Base-by-base conservation (phyloP, 2,888 invertebrate genomes). In the Zootermopsis nevadensis region DNA sequence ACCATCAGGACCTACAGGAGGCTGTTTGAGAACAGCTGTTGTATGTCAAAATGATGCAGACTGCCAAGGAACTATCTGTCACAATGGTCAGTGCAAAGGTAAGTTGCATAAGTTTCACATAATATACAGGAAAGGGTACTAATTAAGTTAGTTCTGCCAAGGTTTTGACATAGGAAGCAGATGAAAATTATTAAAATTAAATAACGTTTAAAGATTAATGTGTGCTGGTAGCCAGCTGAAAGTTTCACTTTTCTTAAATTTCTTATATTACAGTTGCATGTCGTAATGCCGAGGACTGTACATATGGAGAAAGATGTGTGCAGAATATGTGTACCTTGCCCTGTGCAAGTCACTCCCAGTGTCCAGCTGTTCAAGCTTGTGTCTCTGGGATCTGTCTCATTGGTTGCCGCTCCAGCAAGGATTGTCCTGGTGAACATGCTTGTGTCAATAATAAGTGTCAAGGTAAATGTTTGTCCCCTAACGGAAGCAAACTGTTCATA, bases 381-480 rank as follows among this genome's bases (percentile, higher is more conserved):
- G 91, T 95, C 24, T 93, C 92, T 85, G 96, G 95, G 10, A 92
- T 94, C 84, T 98, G 98, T 88, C 90, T 94, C 3, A 91, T 97
- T 83, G 98, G 98, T 33, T 98, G 98, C 88, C 93, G 97, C 87
- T 94, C 93, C 86, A 96, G 96, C 88, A 94, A 93, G 87, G 95
- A 97, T 87, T 98, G 98, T 88, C 91, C 92, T 0, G 91, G 91
- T 27, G 92, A 94, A 82, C 93, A 96, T 88, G 94, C 97, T 4
- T 98, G 98, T 88, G 92, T 97, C 66, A 95, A 95, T 87, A 96
- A 94, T 88, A 95, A 94, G 90, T 98, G 97, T 88, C 91, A 93
- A 87, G 90, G 90, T 90, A 87, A 82, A 81, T 19, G 48, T 48
- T 19, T 48, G 8, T 48, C 19, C 48, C 48, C 19, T 48, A 48